phyloP scores from a whole-genome alignment of 2,888 invertebrate species.

The Eretmocerus hayati region DNA sequence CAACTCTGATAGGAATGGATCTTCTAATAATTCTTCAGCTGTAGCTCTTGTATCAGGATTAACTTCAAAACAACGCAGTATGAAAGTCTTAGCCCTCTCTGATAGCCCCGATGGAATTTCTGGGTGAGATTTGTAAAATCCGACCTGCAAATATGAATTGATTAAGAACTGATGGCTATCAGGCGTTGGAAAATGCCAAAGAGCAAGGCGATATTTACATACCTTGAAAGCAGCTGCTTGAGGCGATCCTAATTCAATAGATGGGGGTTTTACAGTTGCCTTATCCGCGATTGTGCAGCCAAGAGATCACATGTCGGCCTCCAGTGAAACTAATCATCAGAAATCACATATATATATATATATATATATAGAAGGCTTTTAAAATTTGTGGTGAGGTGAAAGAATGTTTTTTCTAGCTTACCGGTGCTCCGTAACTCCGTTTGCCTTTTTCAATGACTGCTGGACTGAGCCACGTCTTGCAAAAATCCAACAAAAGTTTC shows the following conservation, averaged over 20 bases:
- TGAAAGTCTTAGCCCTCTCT: constrained; percentile 80
- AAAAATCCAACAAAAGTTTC: constrained; percentile 90
- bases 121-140: constrained; percentile 94
- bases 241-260: constrained; percentile 92
- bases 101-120: constrained; percentile 89
- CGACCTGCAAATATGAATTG: constrained; percentile 52
- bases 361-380: background rate
- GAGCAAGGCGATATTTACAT: too few species aligned
- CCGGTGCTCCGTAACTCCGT: constrained; percentile 96
- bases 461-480: constrained; percentile 99
- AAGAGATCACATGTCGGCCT: constrained; percentile 95
- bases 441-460: constrained; percentile 99
- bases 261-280: constrained; percentile 99
- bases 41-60: constrained; percentile 82
- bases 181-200: background rate
- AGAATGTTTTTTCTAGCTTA: constrained; percentile 44
- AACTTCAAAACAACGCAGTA: constrained; percentile 87
- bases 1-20: constrained; percentile 80
- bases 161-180: background rate
- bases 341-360: too few species aligned
- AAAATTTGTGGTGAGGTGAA: too few species aligned
- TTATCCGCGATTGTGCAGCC: constrained; percentile 99
- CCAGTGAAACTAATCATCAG: background rate
- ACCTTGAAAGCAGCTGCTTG: constrained; percentile 96
- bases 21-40: constrained; percentile 80